Evolutionary conservation across 2,797 vertebrate species (phyloP).

Genomic region (Cynopterus sphinx): DNA sequence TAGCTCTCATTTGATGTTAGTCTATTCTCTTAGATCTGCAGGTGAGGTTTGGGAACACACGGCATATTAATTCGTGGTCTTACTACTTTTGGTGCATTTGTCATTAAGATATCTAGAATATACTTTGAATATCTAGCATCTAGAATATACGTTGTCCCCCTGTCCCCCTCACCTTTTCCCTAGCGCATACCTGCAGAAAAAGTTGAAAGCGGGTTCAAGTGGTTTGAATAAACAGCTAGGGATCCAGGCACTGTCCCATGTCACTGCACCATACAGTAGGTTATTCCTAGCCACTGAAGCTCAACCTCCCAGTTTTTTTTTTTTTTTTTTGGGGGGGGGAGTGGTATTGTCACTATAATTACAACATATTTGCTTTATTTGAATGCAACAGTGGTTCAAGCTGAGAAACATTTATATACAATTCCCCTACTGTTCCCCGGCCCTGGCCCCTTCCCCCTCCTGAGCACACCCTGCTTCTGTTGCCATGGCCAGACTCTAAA

Average conservation of each 20-base stretch:
- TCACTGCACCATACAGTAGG: background rate
- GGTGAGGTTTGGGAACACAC: background rate
- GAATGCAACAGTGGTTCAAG: conserved; percentile 71
- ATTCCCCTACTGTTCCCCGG: conserved; percentile 33
- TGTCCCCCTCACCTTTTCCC: background rate
- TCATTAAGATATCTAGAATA: background rate
- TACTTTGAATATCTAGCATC: no score
- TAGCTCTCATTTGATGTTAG: background rate
- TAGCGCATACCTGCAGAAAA: background rate
- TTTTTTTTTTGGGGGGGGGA: no score
- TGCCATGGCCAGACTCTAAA: conserved; percentile 90
- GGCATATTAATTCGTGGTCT: background rate
- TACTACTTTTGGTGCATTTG: background rate
- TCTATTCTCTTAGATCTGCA: background rate
- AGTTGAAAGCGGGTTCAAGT: background rate
- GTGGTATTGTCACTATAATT: background rate
- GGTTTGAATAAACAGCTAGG: background rate
- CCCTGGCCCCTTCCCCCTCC: background rate
- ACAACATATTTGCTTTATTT: conserved; percentile 30
- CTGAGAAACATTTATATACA: conserved; percentile 73
- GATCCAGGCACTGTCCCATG: background rate
- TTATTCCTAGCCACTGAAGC: background rate
- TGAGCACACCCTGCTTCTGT: conserved; percentile 68
- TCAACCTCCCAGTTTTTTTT: background rate
- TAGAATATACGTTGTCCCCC: background rate